Base-by-base conservation (phyloP, 2,797 vertebrate genomes). In the Melanotaenia pygmaea region DNA sequence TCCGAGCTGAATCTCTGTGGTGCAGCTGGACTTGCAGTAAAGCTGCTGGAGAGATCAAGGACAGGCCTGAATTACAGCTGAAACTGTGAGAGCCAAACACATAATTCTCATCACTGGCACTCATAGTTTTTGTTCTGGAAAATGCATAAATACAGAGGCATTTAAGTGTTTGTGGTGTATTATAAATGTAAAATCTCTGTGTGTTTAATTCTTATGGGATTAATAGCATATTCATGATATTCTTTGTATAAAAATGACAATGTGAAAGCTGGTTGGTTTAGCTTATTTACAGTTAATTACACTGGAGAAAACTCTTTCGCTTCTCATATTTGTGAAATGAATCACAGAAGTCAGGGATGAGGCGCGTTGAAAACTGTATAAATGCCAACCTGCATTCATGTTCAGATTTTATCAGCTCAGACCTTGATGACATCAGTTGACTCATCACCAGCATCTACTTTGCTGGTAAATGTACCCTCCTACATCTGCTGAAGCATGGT, bases 131-230 rank as follows among this genome's bases (percentile, higher is more conserved):
- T 76, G 10, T 77, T 76, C 58, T 67, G 20, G 53, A 32, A 37
- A 26, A 74, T 35, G 8, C 59, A 77, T 64, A 81, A 72, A 84
- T 50, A 67, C 40, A 54, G 64, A 67, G n/a, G 43, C 16, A 60
- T 63, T 59, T 73, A 74, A 40, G 58, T 66, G 51, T 79, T 78
- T 82, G 61, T 74, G 74, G 54, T 45, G 72, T 71, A 67, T 69
- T n/a, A 5, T 16, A n/a, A 47, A 9, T 47, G 45, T n/a, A 20
- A 47, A 20, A 2, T 16, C 18, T 45, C 16, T 45, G 13, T 3
- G 40, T 45, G 35, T 7, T 37, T 37, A 16, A 43, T 43, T 43
- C 40, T 16, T 18, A 40, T 40, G 13, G 14, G 38, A 40, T 13
- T 4, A 40, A 40, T 4, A 40, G 38, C 38, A 40, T 14, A 16